Evolutionary conservation across 2,113 vertebrate genomes (phyloP).

Genomic region (Poeciliopsis occidentalis): DNA sequence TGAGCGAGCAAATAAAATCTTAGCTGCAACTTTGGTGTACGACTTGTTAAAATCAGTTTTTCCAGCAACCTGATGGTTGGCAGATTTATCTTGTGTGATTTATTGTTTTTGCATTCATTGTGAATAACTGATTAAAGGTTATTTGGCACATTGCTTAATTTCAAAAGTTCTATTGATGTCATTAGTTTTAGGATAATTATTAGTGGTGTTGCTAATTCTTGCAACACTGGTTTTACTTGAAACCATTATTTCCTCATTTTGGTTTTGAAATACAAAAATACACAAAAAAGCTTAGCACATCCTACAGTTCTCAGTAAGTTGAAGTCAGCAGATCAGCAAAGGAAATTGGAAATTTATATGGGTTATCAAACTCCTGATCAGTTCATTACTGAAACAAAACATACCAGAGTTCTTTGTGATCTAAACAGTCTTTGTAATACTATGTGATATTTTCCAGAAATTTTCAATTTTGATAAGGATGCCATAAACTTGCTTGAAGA

Average conservation of each 20-base stretch:
- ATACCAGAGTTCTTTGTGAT: too few relatives aligned
- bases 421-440: too few relatives aligned
- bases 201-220: neutral
- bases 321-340: neutral
- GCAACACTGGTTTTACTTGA: neutral
- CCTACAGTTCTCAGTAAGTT: neutral
- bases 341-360: neutral
- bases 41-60: neutral
- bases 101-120: too few relatives aligned
- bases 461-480: neutral
- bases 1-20: neutral
- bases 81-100: too few relatives aligned
- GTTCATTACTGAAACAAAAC: too few relatives aligned
- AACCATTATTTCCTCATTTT: neutral
- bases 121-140: too few relatives aligned
- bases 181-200: neutral
- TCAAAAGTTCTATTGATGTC: neutral
- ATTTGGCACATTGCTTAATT: too few relatives aligned
- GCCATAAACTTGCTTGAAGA: neutral
- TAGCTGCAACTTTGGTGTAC: neutral
- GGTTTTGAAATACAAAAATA: neutral
- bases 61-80: neutral
- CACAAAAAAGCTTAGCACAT: neutral
- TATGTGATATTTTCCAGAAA: neutral
- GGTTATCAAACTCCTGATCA: neutral